Evolutionary conservation across 2,797 vertebrate species (phyloP).

Genomic region (Sorex maritimensis): DNA sequence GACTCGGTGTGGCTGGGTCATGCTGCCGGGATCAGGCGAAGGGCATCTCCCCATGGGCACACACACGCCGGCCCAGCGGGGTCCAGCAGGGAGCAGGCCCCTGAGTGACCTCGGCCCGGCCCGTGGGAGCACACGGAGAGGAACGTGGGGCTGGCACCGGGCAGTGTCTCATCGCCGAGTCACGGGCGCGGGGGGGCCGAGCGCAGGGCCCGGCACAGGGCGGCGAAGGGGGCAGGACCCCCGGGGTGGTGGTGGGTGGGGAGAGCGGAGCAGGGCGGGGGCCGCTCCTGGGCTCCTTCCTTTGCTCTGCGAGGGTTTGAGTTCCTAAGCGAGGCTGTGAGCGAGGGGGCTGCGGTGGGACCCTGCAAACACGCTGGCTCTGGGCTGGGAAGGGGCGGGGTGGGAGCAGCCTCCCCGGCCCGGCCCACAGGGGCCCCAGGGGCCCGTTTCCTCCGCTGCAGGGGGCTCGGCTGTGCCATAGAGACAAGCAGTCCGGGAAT

Average conservation of each 20-base stretch:
- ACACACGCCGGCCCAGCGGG: conserved; percentile 55
- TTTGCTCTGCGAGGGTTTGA: conserved; percentile 37
- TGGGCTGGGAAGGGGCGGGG: not conserved
- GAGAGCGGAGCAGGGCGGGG: too few species aligned
- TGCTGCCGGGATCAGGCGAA: conserved; percentile 61
- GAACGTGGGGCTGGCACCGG: conserved; percentile 42
- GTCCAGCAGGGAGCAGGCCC: conserved; percentile 61
- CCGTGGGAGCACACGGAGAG: too few species aligned
- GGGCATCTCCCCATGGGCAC: conserved; percentile 68
- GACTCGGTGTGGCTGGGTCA: conserved; percentile 74
- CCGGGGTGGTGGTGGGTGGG: too few species aligned
- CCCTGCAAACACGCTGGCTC: not conserved
- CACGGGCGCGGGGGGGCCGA: conserved; percentile 58
- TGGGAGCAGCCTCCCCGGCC: not conserved
- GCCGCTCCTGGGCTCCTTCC: not conserved
- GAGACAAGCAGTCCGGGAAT: not conserved
- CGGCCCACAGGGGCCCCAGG: not conserved
- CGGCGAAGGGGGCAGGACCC: not conserved
- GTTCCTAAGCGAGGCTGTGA: conserved; percentile 18
- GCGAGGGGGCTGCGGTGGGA: not conserved
- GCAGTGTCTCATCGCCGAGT: conserved; percentile 74
- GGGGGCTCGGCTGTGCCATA: conserved; percentile 1
- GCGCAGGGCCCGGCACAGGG: not conserved
- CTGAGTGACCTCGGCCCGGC: conserved; percentile 49
- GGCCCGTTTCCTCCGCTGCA: not conserved